Conservation (phyloP, 2,888 invertebrate species). For the Lasioglossum figueresi region DNA sequence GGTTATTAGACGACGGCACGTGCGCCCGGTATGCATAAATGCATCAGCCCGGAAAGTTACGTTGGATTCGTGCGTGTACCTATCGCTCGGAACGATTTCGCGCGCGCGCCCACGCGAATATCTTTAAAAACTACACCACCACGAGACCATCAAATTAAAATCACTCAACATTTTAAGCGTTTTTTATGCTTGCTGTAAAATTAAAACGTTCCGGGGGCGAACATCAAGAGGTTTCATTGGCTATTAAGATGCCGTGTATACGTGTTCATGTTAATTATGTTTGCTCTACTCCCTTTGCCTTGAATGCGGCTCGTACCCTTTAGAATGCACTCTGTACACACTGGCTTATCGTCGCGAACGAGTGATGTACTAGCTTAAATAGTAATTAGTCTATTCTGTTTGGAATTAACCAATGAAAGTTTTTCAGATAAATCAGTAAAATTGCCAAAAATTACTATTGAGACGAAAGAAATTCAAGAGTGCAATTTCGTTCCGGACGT, state of each 20-base stretch:
- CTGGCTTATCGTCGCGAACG: neutral
- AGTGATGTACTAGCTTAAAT: neutral
- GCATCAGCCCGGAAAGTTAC: slow-evolving; percentile 46
- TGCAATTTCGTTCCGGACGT: too few relatives aligned
- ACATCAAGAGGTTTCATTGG: neutral
- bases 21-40: slow-evolving; percentile 53
- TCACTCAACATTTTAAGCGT: neutral
- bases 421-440: neutral
- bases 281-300: neutral
- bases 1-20: slow-evolving; percentile 48
- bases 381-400: neutral
- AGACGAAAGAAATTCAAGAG: too few relatives aligned
- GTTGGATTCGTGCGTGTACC: slow-evolving; percentile 14
- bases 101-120: neutral
- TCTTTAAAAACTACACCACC: neutral
- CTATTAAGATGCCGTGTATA: neutral
- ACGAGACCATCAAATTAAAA: neutral
- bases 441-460: neutral
- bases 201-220: neutral
- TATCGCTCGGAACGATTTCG: slow-evolving; percentile 35
- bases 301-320: neutral
- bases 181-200: neutral
- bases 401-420: neutral
- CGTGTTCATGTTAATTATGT: neutral
- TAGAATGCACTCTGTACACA: neutral